phyloP scores from a whole-genome alignment of 2,113 vertebrate species.

The Chitala chitala region DNA sequence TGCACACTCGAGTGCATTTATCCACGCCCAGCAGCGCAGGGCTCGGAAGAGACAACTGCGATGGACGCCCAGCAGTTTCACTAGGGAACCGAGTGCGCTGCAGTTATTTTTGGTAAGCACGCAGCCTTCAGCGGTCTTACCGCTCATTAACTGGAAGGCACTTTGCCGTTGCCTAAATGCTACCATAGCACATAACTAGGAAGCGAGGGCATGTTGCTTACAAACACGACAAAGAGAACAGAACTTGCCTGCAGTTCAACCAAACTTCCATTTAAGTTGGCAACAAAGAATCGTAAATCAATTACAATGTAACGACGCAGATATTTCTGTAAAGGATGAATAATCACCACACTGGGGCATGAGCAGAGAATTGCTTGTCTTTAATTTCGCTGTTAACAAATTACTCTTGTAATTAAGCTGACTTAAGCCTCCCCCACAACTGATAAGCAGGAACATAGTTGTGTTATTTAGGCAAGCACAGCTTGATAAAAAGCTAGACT shows the following conservation, averaged over 20 bases:
- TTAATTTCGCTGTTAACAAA: constrained; percentile 23
- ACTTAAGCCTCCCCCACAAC: constrained; percentile 43
- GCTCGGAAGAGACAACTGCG: background rate
- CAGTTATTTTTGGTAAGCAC: background rate
- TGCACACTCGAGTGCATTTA: background rate
- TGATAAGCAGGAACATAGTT: constrained; percentile 51
- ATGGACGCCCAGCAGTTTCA: background rate
- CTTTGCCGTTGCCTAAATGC: background rate
- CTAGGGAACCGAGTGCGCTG: constrained; percentile 5
- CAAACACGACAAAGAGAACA: constrained; percentile 10
- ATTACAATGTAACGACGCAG: constrained; percentile 12
- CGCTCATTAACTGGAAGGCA: background rate
- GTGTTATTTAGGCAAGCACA: constrained; percentile 44
- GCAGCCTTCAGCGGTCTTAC: background rate
- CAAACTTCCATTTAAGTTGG: constrained; percentile 7
- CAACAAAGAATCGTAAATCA: constrained; percentile 21
- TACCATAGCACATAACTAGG: background rate
- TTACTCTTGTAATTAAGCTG: constrained; percentile 21
- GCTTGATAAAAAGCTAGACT: constrained; percentile 52
- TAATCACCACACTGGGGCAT: constrained; percentile 9
- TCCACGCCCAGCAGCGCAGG: background rate
- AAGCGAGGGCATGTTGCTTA: background rate
- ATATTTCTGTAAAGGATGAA: constrained; percentile 21
- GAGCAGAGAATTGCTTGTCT: constrained; percentile 8
- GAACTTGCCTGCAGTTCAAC: background rate